Base-by-base conservation (phyloP, 2,797 vertebrate genomes). In the Etheostoma perlongum region DNA sequence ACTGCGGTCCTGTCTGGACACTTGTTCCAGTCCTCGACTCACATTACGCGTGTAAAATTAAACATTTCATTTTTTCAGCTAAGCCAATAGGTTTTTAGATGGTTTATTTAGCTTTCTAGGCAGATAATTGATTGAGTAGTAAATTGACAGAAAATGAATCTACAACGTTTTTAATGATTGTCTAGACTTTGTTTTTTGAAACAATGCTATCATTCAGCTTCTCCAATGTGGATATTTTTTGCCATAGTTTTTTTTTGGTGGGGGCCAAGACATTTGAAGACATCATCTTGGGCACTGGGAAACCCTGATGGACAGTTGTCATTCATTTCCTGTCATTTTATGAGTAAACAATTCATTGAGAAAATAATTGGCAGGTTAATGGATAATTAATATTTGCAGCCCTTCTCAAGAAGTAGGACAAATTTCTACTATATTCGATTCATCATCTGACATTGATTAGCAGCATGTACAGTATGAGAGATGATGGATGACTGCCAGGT, bases 361-460 rank as follows among this genome's bases (percentile, higher is more conserved):
- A 21, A 53, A 46, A 14, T 18, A 33, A 30, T 53, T 4, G 2
- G 9, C n/a, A 16, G 4, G 19, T 23, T 49, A 58, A 5, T 2
- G 1, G 8, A 36, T 16, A 12, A 5, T 48, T 49, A 23, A 16
- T 47, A 21, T 30, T 54, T 19, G 0, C 6, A 48, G 19, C 0
- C 11, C 4, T 25, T 14, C 9, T 62, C 5, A 25, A 64, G n/a
- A 18, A 48, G 8, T 11, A 52, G 6, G 51, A 25, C 13, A 40
- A 52, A 12, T 18, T 62, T 46, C 5, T 74, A 82, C 64, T 57
- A 55, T 58, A 66, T 59, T 63, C 9, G 75, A 81, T 74, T 81
- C 62, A 48, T 85, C 66, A 67, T 70, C 62, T 87, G 82, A 84
- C 88, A 72, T 86, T 78, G 86, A 91, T 91, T 54, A 85, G 76